Percentiles rank a stretch among this genome's conserved stretches.
Evolutionary conservation across 2,888 invertebrate genomes (phyloP).

Genomic region (Physocephala rufipes): DNA sequence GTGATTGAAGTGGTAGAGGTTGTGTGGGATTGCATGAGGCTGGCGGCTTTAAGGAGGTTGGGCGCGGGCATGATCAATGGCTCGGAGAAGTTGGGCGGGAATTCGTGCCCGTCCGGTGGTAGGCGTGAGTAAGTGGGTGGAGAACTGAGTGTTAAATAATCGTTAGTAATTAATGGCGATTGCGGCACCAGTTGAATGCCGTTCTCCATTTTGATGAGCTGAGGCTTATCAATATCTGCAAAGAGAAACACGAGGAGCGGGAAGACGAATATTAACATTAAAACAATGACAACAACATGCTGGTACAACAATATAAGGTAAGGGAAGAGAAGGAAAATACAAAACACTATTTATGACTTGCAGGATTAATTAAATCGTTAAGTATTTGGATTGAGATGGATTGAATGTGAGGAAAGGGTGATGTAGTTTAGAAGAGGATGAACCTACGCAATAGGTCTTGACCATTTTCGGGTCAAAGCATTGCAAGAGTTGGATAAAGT

Average conservation of each 20-base stretch:
- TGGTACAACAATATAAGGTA: neutral
- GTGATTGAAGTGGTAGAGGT: constrained; percentile 48
- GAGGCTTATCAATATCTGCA: constrained; percentile 50
- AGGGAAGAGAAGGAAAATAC: neutral
- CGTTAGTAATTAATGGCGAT: constrained; percentile 61
- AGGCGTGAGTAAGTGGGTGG: constrained; percentile 64
- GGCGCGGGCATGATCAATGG: constrained; percentile 62
- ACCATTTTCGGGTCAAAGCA: neutral
- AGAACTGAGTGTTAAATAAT: constrained; percentile 60
- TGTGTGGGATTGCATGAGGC: constrained; percentile 51
- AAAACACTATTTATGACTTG: neutral
- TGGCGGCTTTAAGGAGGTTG: constrained; percentile 51
- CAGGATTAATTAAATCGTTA: neutral
- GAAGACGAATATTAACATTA: constrained; percentile 4
- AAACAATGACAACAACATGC: constrained; percentile 26
- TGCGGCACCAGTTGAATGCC: constrained; percentile 51
- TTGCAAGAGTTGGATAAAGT: neutral
- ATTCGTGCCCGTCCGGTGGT: constrained; percentile 66
- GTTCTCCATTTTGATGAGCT: constrained; percentile 60
- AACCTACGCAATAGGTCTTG: neutral
- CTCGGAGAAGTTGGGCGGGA: constrained; percentile 66
- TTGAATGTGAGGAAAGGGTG: too few relatives aligned
- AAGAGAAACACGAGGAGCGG: constrained; percentile 19
- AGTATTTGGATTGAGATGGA: neutral
- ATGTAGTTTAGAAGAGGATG: neutral